Evolutionary conservation across 2,113 vertebrate genomes (phyloP).

Genomic region (Urocolius indicus): DNA sequence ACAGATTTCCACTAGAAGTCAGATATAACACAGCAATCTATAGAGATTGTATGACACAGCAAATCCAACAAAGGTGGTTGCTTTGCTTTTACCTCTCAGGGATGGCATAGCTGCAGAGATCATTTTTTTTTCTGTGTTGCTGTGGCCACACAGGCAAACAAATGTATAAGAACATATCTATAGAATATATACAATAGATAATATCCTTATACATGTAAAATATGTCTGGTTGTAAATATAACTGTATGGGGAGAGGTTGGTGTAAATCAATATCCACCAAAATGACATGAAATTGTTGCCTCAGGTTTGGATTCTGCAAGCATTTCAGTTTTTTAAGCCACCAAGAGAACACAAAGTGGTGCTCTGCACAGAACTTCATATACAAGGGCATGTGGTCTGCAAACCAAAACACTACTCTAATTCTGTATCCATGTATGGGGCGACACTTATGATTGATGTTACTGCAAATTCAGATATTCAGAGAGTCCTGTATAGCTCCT

Average conservation of each 20-base stretch:
- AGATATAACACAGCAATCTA: neutral
- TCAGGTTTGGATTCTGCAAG: neutral
- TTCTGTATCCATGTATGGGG: neutral
- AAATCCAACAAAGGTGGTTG: neutral
- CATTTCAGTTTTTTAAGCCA: neutral
- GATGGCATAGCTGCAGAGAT: neutral
- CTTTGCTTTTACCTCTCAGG: neutral
- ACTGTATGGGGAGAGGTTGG: neutral
- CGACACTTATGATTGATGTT: neutral
- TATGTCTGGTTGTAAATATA: neutral
- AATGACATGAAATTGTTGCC: neutral
- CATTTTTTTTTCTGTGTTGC: neutral
- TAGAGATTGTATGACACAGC: neutral
- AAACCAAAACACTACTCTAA: neutral
- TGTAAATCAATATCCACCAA: neutral
- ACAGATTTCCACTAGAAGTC: neutral
- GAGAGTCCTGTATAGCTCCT: neutral
- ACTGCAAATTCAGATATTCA: neutral
- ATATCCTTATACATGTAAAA: neutral
- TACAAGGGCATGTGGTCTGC: neutral
- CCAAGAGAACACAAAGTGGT: neutral
- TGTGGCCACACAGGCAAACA: neutral
- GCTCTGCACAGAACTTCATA: neutral
- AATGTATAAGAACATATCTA: neutral
- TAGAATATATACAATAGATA: neutral